Evolutionary conservation across 2,888 invertebrate genomes (phyloP).

Genomic region (Zhuqinia jingwanae): DNA sequence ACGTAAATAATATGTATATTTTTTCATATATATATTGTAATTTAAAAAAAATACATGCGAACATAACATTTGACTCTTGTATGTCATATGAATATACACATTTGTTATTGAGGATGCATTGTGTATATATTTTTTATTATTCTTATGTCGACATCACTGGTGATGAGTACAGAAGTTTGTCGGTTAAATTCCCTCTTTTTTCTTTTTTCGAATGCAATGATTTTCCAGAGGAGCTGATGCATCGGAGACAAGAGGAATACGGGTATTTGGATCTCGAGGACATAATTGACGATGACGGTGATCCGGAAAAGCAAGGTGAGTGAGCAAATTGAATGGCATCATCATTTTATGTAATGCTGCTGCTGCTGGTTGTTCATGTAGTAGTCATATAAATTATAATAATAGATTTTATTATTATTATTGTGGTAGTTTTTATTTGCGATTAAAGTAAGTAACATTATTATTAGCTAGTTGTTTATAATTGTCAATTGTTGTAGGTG

Average conservation of each 20-base stretch:
- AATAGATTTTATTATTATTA: no score
- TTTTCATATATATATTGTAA: no score
- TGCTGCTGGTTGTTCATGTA: neutral
- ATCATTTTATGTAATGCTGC: neutral
- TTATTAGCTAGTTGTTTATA: neutral
- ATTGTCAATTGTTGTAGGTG: neutral
- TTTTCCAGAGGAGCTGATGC: conserved; percentile 80
- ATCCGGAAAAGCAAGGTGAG: conserved; percentile 81
- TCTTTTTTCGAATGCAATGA: no score
- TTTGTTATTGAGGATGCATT: no score
- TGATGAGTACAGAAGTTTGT: no score
- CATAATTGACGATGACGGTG: conserved; percentile 81
- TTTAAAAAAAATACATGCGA: no score
- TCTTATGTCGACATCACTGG: no score
- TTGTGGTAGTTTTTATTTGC: neutral
- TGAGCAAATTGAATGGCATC: neutral
- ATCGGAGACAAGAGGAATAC: conserved; percentile 79
- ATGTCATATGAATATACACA: no score
- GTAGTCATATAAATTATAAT: neutral
- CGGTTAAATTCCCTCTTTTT: no score
- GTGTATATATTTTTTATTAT: no score
- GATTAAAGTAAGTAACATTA: neutral
- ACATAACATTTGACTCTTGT: no score
- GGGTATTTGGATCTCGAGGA: conserved; percentile 81
- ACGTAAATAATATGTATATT: no score